Evolutionary conservation across 2,797 vertebrate genomes (phyloP).

Genomic region (Varecia variegata): DNA sequence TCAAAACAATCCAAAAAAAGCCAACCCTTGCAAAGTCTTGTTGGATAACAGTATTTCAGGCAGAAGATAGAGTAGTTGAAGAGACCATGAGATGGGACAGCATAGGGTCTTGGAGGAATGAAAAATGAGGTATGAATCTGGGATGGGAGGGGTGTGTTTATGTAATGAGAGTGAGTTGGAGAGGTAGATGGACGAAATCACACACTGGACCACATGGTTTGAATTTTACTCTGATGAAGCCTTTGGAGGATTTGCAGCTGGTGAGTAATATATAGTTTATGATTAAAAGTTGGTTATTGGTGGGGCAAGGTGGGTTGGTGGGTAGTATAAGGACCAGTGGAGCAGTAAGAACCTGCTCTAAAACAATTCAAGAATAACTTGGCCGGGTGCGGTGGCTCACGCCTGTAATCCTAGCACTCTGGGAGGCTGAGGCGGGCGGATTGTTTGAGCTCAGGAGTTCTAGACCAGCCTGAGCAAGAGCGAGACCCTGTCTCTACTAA

Average conservation of each 20-base stretch:
- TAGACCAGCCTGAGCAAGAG: too few relatives aligned
- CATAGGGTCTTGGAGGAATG: neutral
- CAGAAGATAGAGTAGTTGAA: neutral
- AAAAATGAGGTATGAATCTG: neutral
- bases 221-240: neutral
- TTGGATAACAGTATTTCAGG: neutral
- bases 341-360: neutral
- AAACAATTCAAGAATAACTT: neutral
- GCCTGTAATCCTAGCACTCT: too few relatives aligned
- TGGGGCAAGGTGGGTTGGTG: neutral
- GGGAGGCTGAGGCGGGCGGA: too few relatives aligned
- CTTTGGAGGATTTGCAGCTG: neutral
- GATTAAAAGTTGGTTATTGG: neutral
- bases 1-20: too few relatives aligned
- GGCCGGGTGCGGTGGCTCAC: fast-evolving
- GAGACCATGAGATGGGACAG: neutral
- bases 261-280: neutral
- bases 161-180: neutral
- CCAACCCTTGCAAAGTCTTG: neutral
- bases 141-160: neutral
- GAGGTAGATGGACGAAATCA: neutral
- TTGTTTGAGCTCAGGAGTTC: too few relatives aligned
- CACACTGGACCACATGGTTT: neutral
- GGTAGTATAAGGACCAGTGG: neutral
- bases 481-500: too few relatives aligned